Base-by-base conservation (phyloP, 2,113 vertebrate genomes). In the Cardinalis cardinalis region DNA sequence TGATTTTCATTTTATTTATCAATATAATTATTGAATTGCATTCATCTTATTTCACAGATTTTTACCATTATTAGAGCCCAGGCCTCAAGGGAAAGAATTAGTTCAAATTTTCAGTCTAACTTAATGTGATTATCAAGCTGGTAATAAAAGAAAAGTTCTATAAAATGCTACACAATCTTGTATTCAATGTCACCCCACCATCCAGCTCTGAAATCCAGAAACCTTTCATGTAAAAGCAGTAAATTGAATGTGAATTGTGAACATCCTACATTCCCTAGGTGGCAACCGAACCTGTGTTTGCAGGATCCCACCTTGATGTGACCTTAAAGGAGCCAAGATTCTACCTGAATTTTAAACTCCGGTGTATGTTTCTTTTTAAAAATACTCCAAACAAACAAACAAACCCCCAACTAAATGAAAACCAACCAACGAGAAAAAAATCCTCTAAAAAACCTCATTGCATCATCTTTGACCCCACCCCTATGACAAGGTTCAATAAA, bases 1-100 rank as follows among this genome's bases (percentile, higher is more conserved):
- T 97, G 97, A 98, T 97, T 97, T 98, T 98, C 97, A 97, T 98
- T 98, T 98, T 99, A 98, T 99, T 99, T 99, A 99, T 99, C 98
- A 98, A 98, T 98, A 98, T 98, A 98, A 98, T 98, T 97, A 97
- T 96, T 96, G 97, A 98, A 98, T 98, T 97, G 98, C 98, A 98
- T 98, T 98, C 98, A 98, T 98, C 97, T 98, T 96, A 97, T 98
- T 99, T 98, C 98, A 98, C 96, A 97, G 96, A 98, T 98, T 98
- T 97, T 97, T 95, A 96, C 96, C 93, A 97, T 97, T 97, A 98
- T 98, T 97, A 96, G 75, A 29, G 26, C 70, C 74, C 36, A 6
- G 48, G 85, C 84, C 95, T 94, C 93, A 48, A 91, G 97, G 97
- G 95, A 97, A 95, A 96, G 96, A 97, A 97, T 97, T 96, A 97